These are phyloP conservation scores for Dolichopus griseipennis DNA, from an alignment of 2,888 invertebrate genomes.

Conservation along the genomic window DNA sequence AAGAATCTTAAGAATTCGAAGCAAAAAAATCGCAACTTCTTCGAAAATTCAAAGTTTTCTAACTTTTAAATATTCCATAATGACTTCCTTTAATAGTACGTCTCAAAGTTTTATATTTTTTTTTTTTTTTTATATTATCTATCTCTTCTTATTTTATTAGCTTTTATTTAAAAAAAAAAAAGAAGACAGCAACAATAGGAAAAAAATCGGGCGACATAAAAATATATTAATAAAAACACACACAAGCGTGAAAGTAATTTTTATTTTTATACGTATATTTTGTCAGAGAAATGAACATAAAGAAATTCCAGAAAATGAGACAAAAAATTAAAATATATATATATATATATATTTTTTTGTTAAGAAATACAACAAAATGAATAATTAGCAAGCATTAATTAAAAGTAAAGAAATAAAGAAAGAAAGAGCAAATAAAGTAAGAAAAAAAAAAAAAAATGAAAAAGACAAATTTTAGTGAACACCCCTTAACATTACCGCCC, in stretches of 20 bases:
- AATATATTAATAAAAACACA: constrained; percentile 1
- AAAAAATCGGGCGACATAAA: background rate
- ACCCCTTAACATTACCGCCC: background rate
- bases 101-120: too few species aligned
- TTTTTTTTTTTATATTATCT: too few species aligned
- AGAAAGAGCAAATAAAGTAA: background rate
- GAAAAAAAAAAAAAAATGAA: background rate
- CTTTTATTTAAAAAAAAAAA: too few species aligned
- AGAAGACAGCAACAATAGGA: too few species aligned
- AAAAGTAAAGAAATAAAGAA: background rate
- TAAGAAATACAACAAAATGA: constrained; percentile 4
- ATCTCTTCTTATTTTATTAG: too few species aligned
- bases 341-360: background rate
- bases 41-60: too few species aligned
- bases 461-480: constrained; percentile 1
- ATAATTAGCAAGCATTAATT: constrained; percentile 4
- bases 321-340: background rate
- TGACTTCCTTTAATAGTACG: too few species aligned
- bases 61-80: too few species aligned
- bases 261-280: background rate
- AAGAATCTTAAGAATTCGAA: too few species aligned
- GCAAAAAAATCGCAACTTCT: too few species aligned
- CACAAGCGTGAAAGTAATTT: constrained; percentile 5
- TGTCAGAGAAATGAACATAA: background rate
- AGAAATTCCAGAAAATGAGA: background rate